Conservation (phyloP, 2,888 invertebrate genomes). For the Plusia festucae region DNA sequence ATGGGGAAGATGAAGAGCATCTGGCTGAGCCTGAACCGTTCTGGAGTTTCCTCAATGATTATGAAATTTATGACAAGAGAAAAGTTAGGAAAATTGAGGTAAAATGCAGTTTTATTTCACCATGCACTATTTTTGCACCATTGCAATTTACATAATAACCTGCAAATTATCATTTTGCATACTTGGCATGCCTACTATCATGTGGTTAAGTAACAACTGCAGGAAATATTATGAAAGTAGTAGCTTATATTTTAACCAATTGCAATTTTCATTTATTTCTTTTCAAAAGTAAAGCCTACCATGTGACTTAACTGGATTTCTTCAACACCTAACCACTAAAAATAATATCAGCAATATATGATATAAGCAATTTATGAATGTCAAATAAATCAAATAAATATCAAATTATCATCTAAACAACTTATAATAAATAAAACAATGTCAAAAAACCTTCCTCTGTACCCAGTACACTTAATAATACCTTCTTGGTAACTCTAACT, state of each 20-base stretch:
- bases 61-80: slow-evolving; percentile 79
- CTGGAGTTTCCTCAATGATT: slow-evolving; percentile 80
- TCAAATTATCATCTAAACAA: background rate
- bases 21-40: slow-evolving; percentile 70
- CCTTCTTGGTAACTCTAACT: slow-evolving; percentile 15
- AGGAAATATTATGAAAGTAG: background rate
- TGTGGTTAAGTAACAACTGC: background rate
- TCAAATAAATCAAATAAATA: background rate
- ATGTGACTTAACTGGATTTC: slow-evolving; percentile 16
- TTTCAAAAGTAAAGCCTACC: background rate
- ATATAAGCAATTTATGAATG: slow-evolving; percentile 23
- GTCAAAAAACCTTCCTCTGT: background rate
- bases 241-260: background rate
- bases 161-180: slow-evolving; percentile 8
- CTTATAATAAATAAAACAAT: background rate
- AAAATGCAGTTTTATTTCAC: slow-evolving; percentile 34
- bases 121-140: slow-evolving; percentile 16
- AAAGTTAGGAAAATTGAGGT: slow-evolving; percentile 83
- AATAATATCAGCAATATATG: too few relatives aligned
- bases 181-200: slow-evolving; percentile 7
- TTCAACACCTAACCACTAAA: slow-evolving; percentile 13
- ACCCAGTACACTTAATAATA: background rate
- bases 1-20: slow-evolving; percentile 84
- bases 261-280: too few relatives aligned
- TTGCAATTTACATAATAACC: slow-evolving; percentile 39